Evolutionary conservation across 2,888 invertebrate species (phyloP), one percentile per base, ranked within the genome.

Genomic region (Eupithecia subumbrata): DNA sequence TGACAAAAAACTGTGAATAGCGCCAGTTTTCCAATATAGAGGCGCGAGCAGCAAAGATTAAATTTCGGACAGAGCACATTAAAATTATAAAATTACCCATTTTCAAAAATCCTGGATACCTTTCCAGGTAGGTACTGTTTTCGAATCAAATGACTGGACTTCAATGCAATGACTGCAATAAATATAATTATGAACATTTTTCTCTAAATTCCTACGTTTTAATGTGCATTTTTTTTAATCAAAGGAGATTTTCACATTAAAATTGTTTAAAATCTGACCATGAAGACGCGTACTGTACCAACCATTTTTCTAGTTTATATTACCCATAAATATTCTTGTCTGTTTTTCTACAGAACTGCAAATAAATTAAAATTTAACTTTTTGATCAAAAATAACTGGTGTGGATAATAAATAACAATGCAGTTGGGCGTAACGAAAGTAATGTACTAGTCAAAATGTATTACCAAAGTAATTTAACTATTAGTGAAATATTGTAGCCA

Each of bases 391-490:
- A 12, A 60, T 25, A 25, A 60, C 25, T 25, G 14, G n/a, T 25
- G 60, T 25, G 60, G 0, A 25, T 60, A 40, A n/a, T n/a, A 45
- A 40, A 43, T 48, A 48, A 67, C n/a, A 5, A 43, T 67, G 40
- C 37, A n/a, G 71, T 71, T 60, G 52, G 64, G 71, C 73, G 64
- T 72, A 74, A 78, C 72, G 69, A 77, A 81, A 84, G 69, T 87
- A 84, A 81, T 84, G 69, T 87, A 84, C 90, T 90, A 91, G 90
- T 91, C 90, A 90, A 84, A 85, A 71, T 83, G 81, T 87, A 85
- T 85, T 87, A 89, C 88, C 88, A 89, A 89, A 86, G 82, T 87
- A 84, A 84, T 85, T 77, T 83, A 83, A 78, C 85, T 84, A 83
- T 85, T 85, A 85, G 83, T 78, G 73, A 78, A 82, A 81, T 83